phyloP scores from a whole-genome alignment of 2,113 vertebrate species.

The Galbula dea region DNA sequence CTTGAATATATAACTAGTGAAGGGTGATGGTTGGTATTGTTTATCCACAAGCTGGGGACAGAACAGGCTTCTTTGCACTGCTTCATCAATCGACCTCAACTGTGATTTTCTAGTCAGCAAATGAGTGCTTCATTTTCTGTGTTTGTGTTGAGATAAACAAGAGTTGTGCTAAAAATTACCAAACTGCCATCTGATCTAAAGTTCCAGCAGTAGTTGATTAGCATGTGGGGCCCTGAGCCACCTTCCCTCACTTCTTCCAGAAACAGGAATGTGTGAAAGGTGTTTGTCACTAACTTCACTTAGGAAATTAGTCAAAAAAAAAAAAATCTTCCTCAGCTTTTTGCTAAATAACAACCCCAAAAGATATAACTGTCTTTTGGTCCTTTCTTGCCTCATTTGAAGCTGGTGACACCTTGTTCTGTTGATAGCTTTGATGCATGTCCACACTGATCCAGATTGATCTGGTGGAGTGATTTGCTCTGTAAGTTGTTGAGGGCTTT shows the following conservation, averaged over 20 bases:
- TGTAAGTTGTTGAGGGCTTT: not conserved
- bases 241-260: constrained; percentile 24
- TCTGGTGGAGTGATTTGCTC: not conserved
- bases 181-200: constrained; percentile 67
- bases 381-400: not conserved
- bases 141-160: constrained; percentile 58
- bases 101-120: constrained; percentile 79
- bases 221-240: not conserved
- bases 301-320: not conserved
- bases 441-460: not conserved
- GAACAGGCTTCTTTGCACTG: constrained; percentile 79
- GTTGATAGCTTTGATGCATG: not conserved
- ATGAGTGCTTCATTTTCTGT: constrained; percentile 71
- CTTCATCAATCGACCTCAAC: constrained; percentile 80
- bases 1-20: constrained; percentile 71
- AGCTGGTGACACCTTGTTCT: not conserved
- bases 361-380: not conserved
- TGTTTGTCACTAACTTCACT: constrained; percentile 38
- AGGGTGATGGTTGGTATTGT: constrained; percentile 72
- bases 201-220: constrained; percentile 57
- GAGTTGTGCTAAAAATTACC: constrained; percentile 65
- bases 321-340: constrained; percentile 1
- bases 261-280: constrained; percentile 21
- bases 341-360: not conserved
- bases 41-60: constrained; percentile 68